Evolutionary conservation across 2,888 invertebrate genomes (phyloP), one percentile per base, ranked within the genome.

Genomic region (Drosophila seclusa): DNA sequence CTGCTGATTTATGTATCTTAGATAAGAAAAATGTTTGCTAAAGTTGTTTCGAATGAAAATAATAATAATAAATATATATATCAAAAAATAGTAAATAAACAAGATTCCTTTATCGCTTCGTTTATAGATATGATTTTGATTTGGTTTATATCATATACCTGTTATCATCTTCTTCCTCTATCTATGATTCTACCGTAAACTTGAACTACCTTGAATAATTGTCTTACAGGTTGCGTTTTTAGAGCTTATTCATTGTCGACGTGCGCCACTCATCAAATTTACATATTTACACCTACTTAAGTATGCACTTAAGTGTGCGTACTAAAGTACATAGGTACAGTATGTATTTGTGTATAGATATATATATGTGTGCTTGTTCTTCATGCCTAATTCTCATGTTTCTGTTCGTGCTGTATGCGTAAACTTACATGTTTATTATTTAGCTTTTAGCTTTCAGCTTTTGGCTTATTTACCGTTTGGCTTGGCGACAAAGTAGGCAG

Each of bases 351-450:
- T 24, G 16, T 24, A 10, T 16, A 13, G 11, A 29, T 45, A 38
- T 42, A 36, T 42, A 24, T 49, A 4, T n/a, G 27, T 34, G 13
- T 34, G 34, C 13, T 29, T 38, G 10, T 38, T 42, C 40, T 40
- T 45, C 38, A 45, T 40, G 42, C 36, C 21, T 52, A 59, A 40
- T 73, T 59, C 63, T 63, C 71, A 70, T 42, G 55, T 73, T 75
- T 40, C 36, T 18, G 69, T 16, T 49, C 7, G 31, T 67, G 6
- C 10, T 62, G 50, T 54, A 50, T 18, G 64, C 66, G 52, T 67
- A 34, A 69, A 84, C 84, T 89, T 84, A 84, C 84, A 81, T 78
- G 68, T 66, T 70, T 67, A 45, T 71, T 58, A 45, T 71, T 58
- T 60, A 34, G 38, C 13, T 58, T 54, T 55, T 11, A 31, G 31